Conservation (phyloP, 1,140 invertebrate species). For the Hestina assimilis region DNA sequence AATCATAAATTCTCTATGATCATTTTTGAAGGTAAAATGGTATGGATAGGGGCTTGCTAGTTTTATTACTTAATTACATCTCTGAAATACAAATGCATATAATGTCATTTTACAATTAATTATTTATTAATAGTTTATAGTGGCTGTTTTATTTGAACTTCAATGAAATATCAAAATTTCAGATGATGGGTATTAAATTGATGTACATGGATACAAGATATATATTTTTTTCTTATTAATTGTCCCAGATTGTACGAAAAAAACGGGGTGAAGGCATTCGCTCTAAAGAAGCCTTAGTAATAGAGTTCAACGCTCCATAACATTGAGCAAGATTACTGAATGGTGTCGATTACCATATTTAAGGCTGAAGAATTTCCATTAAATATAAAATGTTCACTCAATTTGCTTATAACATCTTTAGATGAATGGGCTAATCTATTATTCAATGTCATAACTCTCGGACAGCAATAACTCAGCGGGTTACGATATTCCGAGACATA, state of each 20-base stretch:
- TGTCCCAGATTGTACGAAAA: constrained; percentile 7
- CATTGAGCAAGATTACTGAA: constrained; percentile 30
- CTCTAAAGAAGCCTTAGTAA: constrained; percentile 36
- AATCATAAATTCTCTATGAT: too few species aligned
- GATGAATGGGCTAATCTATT: constrained; percentile 34
- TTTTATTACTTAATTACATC: too few species aligned
- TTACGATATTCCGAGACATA: constrained; percentile 25
- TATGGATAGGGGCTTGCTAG: too few species aligned
- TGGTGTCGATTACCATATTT: constrained; percentile 28
- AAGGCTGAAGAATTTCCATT: constrained; percentile 28
- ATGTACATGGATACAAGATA: neutral
- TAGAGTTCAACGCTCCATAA: constrained; percentile 33
- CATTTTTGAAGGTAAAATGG: too few species aligned
- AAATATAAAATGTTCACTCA: constrained; percentile 34
- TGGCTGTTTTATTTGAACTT: neutral
- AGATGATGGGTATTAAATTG: too few species aligned
- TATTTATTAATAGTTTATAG: neutral
- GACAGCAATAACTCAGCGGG: constrained; percentile 29
- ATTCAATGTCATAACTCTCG: constrained; percentile 34
- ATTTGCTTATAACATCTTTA: constrained; percentile 29
- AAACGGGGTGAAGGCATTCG: constrained; percentile 17
- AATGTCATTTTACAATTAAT: too few species aligned
- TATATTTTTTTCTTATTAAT: neutral
- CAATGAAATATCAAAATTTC: neutral
- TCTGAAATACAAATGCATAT: too few species aligned